Percentiles rank a stretch among this genome's conserved stretches.
phyloP scores from a whole-genome alignment of 2,113 vertebrate species.

The Osmerus mordax region DNA sequence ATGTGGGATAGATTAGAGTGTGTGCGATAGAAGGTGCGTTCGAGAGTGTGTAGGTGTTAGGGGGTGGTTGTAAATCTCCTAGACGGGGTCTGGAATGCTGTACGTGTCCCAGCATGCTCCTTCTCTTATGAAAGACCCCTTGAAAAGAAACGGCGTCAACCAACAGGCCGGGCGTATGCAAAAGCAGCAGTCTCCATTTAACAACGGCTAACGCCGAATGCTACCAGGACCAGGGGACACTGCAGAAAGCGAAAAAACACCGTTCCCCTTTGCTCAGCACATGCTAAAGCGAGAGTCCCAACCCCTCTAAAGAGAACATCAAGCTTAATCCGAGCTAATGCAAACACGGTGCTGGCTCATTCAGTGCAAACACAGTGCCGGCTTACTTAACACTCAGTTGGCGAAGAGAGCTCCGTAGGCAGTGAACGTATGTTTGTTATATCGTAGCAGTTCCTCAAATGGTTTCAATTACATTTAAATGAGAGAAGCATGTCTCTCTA shows the following conservation, averaged over 20 bases:
- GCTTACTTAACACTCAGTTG: conserved; percentile 5
- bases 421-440: conserved; percentile 6
- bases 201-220: neutral
- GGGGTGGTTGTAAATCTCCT: conserved; percentile 58
- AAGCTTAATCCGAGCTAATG: conserved; percentile 21
- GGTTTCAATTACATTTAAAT: conserved; percentile 12
- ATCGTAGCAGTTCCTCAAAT: conserved; percentile 1
- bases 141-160: conserved; percentile 55
- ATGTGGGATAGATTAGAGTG: neutral
- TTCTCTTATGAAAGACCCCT: conserved; percentile 75
- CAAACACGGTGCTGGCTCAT: conserved; percentile 22
- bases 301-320: conserved; percentile 20
- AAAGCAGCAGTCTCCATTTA: conserved; percentile 6
- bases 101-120: conserved; percentile 71
- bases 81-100: conserved; percentile 69
- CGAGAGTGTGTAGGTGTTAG: conserved; percentile 43
- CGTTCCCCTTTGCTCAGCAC: neutral
- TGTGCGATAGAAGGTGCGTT: neutral
- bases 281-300: conserved; percentile 21
- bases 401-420: neutral
- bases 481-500: neutral
- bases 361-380: conserved; percentile 13
- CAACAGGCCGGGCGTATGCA: neutral
- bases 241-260: neutral
- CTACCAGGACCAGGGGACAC: neutral